A percentile compares a stretch with the other conserved stretches of the same genome.
Evolutionary conservation across 1,140 invertebrate species (phyloP).

Genomic region (Psix sp.): DNA sequence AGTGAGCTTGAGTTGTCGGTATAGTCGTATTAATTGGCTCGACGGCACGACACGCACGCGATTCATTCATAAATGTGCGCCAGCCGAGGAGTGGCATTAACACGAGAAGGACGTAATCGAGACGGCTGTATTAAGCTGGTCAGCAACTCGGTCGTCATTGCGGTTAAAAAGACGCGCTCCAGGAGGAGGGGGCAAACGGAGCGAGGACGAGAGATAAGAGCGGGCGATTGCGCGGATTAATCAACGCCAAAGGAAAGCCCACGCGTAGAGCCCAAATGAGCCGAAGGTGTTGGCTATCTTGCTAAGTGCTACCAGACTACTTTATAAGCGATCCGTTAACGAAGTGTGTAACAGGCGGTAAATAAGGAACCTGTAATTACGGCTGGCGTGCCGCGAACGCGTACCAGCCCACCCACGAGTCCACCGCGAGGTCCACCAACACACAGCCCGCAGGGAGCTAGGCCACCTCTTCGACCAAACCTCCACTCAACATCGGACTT

Average conservation of each 20-base stretch:
- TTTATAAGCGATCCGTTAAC: conserved; percentile 76
- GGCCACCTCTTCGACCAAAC: no score
- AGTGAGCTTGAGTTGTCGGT: conserved; percentile 21
- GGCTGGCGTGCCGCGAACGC: conserved; percentile 67
- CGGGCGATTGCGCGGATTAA: conserved; percentile 37
- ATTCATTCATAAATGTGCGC: conserved; percentile 67
- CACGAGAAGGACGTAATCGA: no score
- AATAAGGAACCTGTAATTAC: conserved; percentile 77
- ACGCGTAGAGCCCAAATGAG: conserved; percentile 10
- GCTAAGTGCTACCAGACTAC: conserved; percentile 66
- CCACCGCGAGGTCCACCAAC: conserved; percentile 43
- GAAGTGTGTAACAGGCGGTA: conserved; percentile 77
- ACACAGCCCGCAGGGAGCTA: conserved; percentile 11
- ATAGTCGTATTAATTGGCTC: conserved; percentile 48
- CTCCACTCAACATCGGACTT: conserved; percentile 40
- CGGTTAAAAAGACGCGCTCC: no score
- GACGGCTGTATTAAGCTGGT: no score
- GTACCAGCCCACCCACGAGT: conserved; percentile 69
- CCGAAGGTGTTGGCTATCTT: conserved; percentile 49
- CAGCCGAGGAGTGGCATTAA: conserved; percentile 14
- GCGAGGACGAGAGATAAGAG: background rate
- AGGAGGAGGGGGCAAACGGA: no score
- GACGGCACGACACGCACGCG: conserved; percentile 59
- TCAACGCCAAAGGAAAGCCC: conserved; percentile 22
- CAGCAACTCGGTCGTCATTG: conserved; percentile 4